Percentiles rank a stretch among this genome's conserved stretches.
phyloP scores from a whole-genome alignment of 2,797 vertebrate species.

The Gobionotothen gibberifrons region DNA sequence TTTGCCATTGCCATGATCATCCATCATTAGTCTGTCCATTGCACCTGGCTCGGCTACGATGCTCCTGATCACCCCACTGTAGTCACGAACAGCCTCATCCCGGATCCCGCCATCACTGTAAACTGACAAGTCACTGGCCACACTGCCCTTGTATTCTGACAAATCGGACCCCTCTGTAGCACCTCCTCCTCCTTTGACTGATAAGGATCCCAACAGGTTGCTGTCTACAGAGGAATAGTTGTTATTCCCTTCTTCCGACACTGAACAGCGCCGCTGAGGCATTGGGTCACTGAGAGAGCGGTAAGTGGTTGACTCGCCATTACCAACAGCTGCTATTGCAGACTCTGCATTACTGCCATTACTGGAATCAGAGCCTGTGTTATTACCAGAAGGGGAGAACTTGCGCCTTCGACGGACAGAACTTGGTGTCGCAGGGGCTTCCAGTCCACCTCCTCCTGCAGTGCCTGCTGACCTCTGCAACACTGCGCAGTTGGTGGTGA shows the following conservation, averaged over 20 bases:
- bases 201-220: slow-evolving; percentile 93
- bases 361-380: slow-evolving; percentile 86
- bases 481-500: slow-evolving; percentile 60
- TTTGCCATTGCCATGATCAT: slow-evolving; percentile 91
- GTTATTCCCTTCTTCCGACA: slow-evolving; percentile 83
- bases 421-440: slow-evolving; percentile 89
- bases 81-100: slow-evolving; percentile 84
- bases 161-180: slow-evolving; percentile 77
- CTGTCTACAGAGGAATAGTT: slow-evolving; percentile 92
- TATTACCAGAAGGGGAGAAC: slow-evolving; percentile 88
- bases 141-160: slow-evolving; percentile 88
- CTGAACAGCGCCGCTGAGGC: slow-evolving; percentile 89
- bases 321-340: slow-evolving; percentile 60
- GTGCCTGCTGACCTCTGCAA: slow-evolving; percentile 60
- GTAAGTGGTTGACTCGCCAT: slow-evolving; percentile 83
- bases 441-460: slow-evolving; percentile 70
- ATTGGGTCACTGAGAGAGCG: slow-evolving; percentile 98
- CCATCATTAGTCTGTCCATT: slow-evolving; percentile 88
- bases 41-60: slow-evolving; percentile 93
- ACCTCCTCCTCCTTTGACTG: slow-evolving; percentile 83
- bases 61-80: slow-evolving; percentile 92
- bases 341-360: slow-evolving; percentile 87
- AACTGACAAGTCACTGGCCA: slow-evolving; percentile 93
- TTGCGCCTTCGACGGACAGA: slow-evolving; percentile 91
- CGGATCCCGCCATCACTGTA: slow-evolving; percentile 89